Percentiles rank a stretch among this genome's conserved stretches.
These are phyloP conservation scores for Guaruba guarouba DNA, from an alignment of 2,113 vertebrate genomes.

Conservation along the genomic window DNA sequence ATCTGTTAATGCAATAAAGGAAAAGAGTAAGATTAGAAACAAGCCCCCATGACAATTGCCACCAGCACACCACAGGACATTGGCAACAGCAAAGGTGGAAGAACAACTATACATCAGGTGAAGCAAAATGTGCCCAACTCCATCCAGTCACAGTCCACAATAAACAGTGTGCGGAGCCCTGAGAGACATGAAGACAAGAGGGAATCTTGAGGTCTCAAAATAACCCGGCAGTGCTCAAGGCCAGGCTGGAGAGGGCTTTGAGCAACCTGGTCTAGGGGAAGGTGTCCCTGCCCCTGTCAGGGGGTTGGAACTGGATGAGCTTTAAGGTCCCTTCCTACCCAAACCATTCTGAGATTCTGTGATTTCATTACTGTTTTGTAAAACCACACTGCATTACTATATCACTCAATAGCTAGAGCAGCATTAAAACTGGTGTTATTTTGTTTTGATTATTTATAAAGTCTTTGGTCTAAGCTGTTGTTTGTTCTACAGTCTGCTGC, in stretches of 20 bases:
- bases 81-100: background rate
- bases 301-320: background rate
- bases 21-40: background rate
- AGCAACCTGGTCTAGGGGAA: background rate
- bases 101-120: background rate
- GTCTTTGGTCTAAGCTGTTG: background rate
- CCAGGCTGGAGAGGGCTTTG: background rate
- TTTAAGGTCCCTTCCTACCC: background rate
- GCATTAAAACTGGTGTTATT: background rate
- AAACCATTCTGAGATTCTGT: background rate
- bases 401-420: background rate
- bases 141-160: background rate
- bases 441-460: background rate
- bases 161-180: background rate
- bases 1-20: slow-evolving; percentile 75
- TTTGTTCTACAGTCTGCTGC: background rate
- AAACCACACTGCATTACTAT: background rate
- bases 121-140: background rate
- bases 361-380: background rate
- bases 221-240: background rate
- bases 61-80: background rate
- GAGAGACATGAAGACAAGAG: background rate
- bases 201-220: background rate
- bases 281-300: background rate
- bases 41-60: fast-evolving